A percentile compares a stretch with the other conserved stretches of the same genome.
Conservation (phyloP, 2,113 vertebrate species). For the Raja brachyura region DNA sequence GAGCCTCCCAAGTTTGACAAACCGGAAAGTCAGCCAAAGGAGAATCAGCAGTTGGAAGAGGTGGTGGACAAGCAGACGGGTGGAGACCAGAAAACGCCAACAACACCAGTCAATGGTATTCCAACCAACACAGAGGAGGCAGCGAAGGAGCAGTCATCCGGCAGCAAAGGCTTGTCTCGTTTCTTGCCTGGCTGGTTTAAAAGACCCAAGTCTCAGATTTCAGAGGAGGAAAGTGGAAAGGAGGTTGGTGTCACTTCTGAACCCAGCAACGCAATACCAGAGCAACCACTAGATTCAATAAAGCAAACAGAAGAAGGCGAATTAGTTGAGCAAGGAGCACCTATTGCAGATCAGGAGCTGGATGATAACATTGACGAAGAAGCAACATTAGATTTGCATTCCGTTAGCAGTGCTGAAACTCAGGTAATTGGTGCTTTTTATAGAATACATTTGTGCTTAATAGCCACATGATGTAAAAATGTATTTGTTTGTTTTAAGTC, state of each 20-base stretch:
- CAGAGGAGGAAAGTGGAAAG: constrained; percentile 57
- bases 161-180: constrained; percentile 74
- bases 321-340: constrained; percentile 72
- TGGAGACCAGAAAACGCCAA: constrained; percentile 50
- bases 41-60: constrained; percentile 42
- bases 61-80: constrained; percentile 43
- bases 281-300: constrained; percentile 53
- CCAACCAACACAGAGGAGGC: constrained; percentile 62
- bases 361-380: constrained; percentile 80
- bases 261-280: constrained; percentile 49
- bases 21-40: constrained; percentile 44
- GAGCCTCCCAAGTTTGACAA: constrained; percentile 49
- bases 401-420: constrained; percentile 83
- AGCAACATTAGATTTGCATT: constrained; percentile 79
- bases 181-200: constrained; percentile 89
- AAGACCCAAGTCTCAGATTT: constrained; percentile 78
- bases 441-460: constrained; percentile 34
- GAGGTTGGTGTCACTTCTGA: constrained; percentile 51
- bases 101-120: constrained; percentile 51
- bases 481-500: background rate
- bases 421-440: constrained; percentile 63
- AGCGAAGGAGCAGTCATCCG: constrained; percentile 60
- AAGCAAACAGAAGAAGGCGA: constrained; percentile 55
- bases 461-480: constrained; percentile 23
- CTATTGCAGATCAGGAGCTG: constrained; percentile 89